These are phyloP conservation scores for Dendropsophus ebraccatus DNA, from an alignment of 2,113 vertebrate genomes.

Conservation along the genomic window DNA sequence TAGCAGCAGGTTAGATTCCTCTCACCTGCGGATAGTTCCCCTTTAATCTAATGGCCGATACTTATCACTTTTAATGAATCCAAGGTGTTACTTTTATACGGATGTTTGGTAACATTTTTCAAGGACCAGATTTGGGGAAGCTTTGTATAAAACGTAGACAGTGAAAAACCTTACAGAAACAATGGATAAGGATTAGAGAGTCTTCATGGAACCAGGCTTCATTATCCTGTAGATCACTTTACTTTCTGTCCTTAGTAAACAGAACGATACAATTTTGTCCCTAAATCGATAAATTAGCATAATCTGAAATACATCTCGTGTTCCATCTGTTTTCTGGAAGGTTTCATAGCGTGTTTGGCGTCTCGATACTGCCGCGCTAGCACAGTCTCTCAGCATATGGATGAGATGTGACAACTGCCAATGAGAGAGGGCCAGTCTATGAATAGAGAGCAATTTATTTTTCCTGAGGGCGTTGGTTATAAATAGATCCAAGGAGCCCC, in stretches of 20 bases:
- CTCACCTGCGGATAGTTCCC: too few relatives aligned
- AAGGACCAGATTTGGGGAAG: too few relatives aligned
- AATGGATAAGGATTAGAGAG: not conserved
- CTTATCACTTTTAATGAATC: too few relatives aligned
- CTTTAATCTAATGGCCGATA: too few relatives aligned
- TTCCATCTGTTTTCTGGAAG: slow-evolving; percentile 46
- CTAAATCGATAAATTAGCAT: slow-evolving; percentile 29
- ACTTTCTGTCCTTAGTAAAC: not conserved
- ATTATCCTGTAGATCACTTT: not conserved
- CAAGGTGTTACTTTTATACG: too few relatives aligned
- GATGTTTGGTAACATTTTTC: too few relatives aligned
- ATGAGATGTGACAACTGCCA: slow-evolving; percentile 58
- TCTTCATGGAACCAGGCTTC: not conserved
- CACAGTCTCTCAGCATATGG: slow-evolving; percentile 52
- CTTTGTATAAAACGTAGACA: too few relatives aligned
- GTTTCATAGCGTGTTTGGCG: slow-evolving; percentile 29
- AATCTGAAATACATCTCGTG: not conserved
- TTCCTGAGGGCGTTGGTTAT: slow-evolving; percentile 45
- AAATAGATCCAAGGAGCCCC: slow-evolving; percentile 56
- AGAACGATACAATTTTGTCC: not conserved
- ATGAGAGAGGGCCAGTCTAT: slow-evolving; percentile 53
- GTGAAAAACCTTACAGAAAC: too few relatives aligned
- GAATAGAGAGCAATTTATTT: slow-evolving; percentile 59
- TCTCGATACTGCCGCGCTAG: slow-evolving; percentile 40
- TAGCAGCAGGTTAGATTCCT: too few relatives aligned